A percentile compares a stretch with the other conserved stretches of the same genome.
phyloP scores from a whole-genome alignment of 2,797 vertebrate genomes.

The Sebastes alutus region DNA sequence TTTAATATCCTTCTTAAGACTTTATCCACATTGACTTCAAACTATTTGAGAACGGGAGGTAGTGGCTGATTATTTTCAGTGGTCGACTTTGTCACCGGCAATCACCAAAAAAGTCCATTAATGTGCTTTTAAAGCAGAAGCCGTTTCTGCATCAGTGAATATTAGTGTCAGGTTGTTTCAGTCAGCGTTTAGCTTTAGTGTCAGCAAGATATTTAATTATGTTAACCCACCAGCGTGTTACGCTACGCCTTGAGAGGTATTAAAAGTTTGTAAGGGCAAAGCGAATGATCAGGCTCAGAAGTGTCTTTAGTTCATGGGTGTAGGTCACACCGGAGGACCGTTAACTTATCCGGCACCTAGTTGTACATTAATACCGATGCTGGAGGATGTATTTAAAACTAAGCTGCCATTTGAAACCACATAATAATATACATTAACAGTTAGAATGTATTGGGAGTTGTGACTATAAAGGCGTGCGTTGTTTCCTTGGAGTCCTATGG shows the following conservation, averaged over 20 bases:
- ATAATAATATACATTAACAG: background rate
- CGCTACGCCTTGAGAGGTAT: conserved; percentile 14
- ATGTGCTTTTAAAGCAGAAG: conserved; percentile 5
- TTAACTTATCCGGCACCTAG: conserved; percentile 10
- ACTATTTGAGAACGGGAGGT: background rate
- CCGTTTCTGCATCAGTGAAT: conserved; percentile 34
- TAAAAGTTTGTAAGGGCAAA: conserved; percentile 38
- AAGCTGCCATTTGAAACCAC: background rate
- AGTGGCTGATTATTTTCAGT: background rate
- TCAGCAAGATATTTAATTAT: conserved; percentile 61
- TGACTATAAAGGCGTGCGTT: background rate
- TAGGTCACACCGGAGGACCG: conserved; percentile 37
- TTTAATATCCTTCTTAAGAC: background rate
- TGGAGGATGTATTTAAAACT: conserved; percentile 14
- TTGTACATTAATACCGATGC: background rate
- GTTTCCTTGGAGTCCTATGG: background rate
- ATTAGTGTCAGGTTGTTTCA: conserved; percentile 22
- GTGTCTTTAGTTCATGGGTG: conserved; percentile 17
- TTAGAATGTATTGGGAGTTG: background rate
- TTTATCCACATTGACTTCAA: conserved; percentile 3
- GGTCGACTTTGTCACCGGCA: conserved; percentile 12
- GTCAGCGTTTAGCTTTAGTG: conserved; percentile 24
- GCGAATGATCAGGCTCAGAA: conserved; percentile 5
- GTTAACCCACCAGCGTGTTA: conserved; percentile 20
- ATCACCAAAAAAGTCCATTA: conserved; percentile 1